Base-by-base conservation (phyloP, 2,888 invertebrate genomes). In the Tetragonula carbonaria region DNA sequence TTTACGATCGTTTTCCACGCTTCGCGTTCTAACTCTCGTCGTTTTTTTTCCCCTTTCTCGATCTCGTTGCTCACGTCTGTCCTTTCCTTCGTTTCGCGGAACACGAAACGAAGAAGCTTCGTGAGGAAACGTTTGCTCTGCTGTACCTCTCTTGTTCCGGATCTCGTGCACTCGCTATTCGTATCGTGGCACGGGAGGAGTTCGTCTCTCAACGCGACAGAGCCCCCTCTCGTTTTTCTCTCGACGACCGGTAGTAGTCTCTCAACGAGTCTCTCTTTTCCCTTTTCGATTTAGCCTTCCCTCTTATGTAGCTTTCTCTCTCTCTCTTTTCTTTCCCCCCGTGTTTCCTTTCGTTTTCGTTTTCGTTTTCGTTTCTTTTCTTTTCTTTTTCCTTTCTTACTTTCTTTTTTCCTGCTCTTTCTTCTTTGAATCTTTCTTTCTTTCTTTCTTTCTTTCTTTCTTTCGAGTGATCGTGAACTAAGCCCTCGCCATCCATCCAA, bases 401-500 rank as follows among this genome's bases (percentile, higher is more conserved):
- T n/a, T 55, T 21, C 2, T 38, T 51, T 21, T 38, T 11, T 33
- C n/a, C 3, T 21, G n/a, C 0, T 18, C 16, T 51, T n/a, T 16
- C 28, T 8, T 23, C 28, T 73, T 79, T 73, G 75, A 21, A 62
- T 18, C 2, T 63, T 55, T 68, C 71, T 74, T 62, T 23, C 45
- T 50, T 28, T 28, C 28, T 28, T 28, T 18, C 2, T 65, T 53
- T 68, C 71, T 73, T 62, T 23, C 45, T 23, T 23, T 23, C 23
- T 23, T 23, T 50, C 33, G 33, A 33, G 28, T 50, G 81, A 86
- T 91, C 90, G 89, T 89, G 87, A 92, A 92, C 90, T 87, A 88
- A 92, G 92, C 92, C 92, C 92, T 90, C 91, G 92, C 92, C 91
- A 91, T 91, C 92, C 91, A 92, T 91, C 91, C 90, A 90, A 91